Evolutionary conservation across 2,113 vertebrate genomes (phyloP), one percentile per base, ranked within the genome.

Genomic region (Poeciliopsis turrubarensis): DNA sequence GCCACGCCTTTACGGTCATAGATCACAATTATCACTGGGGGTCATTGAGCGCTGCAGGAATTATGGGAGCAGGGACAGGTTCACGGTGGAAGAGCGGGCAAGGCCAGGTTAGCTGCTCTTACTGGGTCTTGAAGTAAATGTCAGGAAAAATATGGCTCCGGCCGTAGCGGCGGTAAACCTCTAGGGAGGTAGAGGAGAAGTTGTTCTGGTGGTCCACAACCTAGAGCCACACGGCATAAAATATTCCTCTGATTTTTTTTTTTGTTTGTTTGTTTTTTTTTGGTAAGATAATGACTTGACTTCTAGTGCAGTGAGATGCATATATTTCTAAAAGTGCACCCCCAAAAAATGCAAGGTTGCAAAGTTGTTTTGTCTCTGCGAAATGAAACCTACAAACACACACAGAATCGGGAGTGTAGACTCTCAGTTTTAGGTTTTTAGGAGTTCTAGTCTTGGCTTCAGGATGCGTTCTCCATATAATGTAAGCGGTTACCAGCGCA

Each of bases 21-120:
- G 85, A 93, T 94, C 92, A 93, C 89, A 86, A 87, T 93, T 92
- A 94, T 92, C 86, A 88, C 85, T 85, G 86, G 70, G 89, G 90
- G 91, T 90, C 91, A 93, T 68, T 86, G 86, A 86, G 80, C 89
- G 81, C 70, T 84, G 83, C 79, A 83, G 81, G 86, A 89, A 93
- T 93, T 70, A 90, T 78, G 76, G 73, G 75, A 62, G 73, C 66
- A 60, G 74, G 25, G 65, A 77, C 63, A 69, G 60, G 63, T 77
- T 72, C 72, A 62, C 6, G 22, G 27, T 67, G 65, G 57, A 63
- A 22, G 67, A 81, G 72, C 37, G 67, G 78, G 72, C 70, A 83
- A 79, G 85, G 65, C 60, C 51, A 34, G 72, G 60, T 41, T 1
- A 61, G 68, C n/a, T 10, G 37, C 78, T 39, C 27, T 70, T 76